A percentile compares a stretch with the other conserved stretches of the same genome.
These are phyloP conservation scores for Fissipunctia ypsillon DNA, from an alignment of 2,888 invertebrate genomes.

Conservation along the genomic window DNA sequence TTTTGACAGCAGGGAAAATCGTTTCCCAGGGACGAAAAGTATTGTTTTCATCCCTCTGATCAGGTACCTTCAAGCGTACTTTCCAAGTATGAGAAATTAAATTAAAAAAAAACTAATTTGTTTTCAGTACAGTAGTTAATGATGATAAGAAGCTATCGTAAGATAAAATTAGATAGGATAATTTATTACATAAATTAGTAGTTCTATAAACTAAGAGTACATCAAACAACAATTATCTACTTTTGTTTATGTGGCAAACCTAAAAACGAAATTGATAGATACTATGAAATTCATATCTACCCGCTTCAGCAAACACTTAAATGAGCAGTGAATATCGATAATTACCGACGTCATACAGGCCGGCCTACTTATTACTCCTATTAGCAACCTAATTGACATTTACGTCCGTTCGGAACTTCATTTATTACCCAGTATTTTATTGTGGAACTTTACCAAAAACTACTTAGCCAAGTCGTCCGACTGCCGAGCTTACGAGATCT, in stretches of 20 bases:
- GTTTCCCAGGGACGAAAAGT: too few species aligned
- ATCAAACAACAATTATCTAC: not conserved
- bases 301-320: slow-evolving; percentile 3
- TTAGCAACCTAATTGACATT: slow-evolving; percentile 35
- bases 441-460: slow-evolving; percentile 65
- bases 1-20: too few species aligned
- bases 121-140: not conserved
- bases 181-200: slow-evolving; percentile 5
- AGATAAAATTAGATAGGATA: not conserved
- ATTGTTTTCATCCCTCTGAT: too few species aligned
- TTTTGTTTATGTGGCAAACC: not conserved
- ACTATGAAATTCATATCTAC: slow-evolving; percentile 15
- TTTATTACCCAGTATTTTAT: slow-evolving; percentile 61
- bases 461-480: slow-evolving; percentile 59
- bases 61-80: too few species aligned
- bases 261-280: slow-evolving; percentile 1
- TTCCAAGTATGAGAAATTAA: too few species aligned
- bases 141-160: not conserved
- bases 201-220: too few species aligned
- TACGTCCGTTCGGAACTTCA: slow-evolving; percentile 40
- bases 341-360: slow-evolving; percentile 24
- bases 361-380: slow-evolving; percentile 37
- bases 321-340: slow-evolving; percentile 27
- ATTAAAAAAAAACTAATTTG: too few species aligned
- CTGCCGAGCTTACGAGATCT: slow-evolving; percentile 66